Percentiles rank a stretch among this genome's conserved stretches.
Evolutionary conservation across 53 echinoderm and acorn worm genomes (phyloP).

Genomic region (Pentamera pediparva): DNA sequence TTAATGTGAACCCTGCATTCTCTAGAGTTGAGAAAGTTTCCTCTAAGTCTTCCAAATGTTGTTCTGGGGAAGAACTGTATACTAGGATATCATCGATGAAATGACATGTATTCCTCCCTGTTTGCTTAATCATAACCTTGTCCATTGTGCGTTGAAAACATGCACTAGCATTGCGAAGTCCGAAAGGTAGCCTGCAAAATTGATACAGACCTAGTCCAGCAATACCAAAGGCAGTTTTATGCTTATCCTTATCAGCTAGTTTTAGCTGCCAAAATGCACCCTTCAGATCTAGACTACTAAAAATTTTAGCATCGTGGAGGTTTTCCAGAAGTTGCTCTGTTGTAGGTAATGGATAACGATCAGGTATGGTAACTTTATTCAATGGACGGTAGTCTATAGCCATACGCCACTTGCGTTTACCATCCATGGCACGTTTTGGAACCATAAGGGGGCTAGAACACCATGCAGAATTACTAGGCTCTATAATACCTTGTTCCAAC

Average conservation of each 20-base stretch:
- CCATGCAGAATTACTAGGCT: constrained; percentile 25
- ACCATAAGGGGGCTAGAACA: constrained; percentile 22
- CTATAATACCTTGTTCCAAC: constrained; percentile 20
- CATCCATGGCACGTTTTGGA: constrained; percentile 4
- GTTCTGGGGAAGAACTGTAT: not conserved
- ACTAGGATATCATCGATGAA: not conserved
- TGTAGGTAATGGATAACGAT: constrained; percentile 5
- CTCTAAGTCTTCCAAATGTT: not conserved
- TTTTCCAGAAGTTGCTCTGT: constrained; percentile 3
- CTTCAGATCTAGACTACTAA: not conserved
- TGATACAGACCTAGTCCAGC: not conserved
- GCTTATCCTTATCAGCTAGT: constrained; percentile 8
- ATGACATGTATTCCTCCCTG: not conserved
- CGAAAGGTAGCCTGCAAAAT: too few species aligned
- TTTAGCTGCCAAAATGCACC: constrained; percentile 17
- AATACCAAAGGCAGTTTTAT: not conserved
- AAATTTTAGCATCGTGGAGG: constrained; percentile 22
- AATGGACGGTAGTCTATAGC: constrained; percentile 16
- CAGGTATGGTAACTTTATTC: constrained; percentile 14
- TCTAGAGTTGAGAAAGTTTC: not conserved
- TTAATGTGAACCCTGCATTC: not conserved
- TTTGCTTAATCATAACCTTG: not conserved
- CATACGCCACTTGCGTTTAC: constrained; percentile 4
- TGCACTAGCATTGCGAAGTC: too few species aligned
- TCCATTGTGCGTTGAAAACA: too few species aligned